Evolutionary conservation across 2,797 vertebrate genomes (phyloP).

Genomic region (Coreius guichenoti): DNA sequence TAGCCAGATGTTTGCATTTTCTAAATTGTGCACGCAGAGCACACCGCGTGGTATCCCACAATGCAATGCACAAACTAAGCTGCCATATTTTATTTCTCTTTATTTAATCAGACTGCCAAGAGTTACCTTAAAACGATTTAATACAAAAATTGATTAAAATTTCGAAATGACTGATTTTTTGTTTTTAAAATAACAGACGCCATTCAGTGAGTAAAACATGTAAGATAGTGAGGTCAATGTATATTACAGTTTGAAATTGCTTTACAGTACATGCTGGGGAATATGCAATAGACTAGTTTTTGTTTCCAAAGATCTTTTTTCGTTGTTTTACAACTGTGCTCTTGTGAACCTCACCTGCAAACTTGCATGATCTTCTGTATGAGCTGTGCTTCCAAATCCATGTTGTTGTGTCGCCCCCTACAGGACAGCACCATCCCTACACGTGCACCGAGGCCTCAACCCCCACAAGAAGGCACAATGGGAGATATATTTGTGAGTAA

Average conservation of each 20-base stretch:
- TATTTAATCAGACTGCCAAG: no score
- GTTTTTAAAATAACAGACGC: no score
- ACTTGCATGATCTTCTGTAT: neutral
- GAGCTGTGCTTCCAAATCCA: neutral
- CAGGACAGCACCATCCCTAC: neutral
- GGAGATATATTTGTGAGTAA: neutral
- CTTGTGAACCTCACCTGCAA: neutral
- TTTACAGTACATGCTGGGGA: neutral
- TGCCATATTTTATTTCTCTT: no score
- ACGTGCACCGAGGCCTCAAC: neutral
- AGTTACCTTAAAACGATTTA: no score
- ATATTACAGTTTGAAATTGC: neutral
- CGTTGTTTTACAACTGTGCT: neutral
- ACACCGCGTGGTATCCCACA: no score
- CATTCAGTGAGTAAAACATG: no score
- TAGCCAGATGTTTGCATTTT: no score
- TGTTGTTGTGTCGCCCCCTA: conserved; percentile 47
- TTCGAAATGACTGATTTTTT: no score
- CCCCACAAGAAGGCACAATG: neutral
- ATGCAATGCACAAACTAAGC: no score
- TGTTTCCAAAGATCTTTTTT: neutral
- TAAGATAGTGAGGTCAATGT: neutral
- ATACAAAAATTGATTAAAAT: no score
- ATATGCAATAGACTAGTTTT: neutral
- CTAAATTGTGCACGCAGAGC: no score